Conservation (phyloP, 2,888 invertebrate genomes). For the Apamea sordens region DNA sequence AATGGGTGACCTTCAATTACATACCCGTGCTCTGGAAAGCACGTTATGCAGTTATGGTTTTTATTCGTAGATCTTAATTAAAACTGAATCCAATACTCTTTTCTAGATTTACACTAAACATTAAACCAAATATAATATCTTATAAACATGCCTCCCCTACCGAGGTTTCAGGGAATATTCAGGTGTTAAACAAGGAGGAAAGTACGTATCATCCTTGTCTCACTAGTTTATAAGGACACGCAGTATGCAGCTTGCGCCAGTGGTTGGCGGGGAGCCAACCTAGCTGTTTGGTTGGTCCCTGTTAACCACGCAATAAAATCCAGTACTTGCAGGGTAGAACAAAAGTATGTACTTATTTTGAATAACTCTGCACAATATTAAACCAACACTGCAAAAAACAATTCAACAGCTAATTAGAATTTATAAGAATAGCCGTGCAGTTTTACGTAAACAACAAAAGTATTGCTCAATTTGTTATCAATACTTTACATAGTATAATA, state of each 20-base stretch:
- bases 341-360: background rate
- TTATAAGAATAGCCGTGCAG: no score
- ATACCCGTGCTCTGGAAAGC: no score
- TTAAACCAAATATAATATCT: no score
- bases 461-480: no score
- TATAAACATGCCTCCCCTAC: background rate
- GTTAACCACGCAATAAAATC: background rate
- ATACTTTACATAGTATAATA: no score
- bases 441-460: no score
- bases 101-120: no score
- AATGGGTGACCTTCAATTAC: no score
- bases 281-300: slow-evolving; percentile 8
- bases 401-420: background rate
- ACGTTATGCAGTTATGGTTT: no score
- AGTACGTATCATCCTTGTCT: background rate
- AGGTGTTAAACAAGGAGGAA: slow-evolving; percentile 7
- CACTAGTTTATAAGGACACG: background rate
- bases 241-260: background rate
- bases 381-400: background rate
- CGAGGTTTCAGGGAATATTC: background rate
- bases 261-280: background rate
- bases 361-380: background rate
- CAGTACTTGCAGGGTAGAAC: background rate
- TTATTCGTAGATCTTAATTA: slow-evolving; percentile 3
- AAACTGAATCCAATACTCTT: slow-evolving; percentile 42